A percentile compares a stretch with the other conserved stretches of the same genome.
Conservation (phyloP, 2,888 invertebrate genomes). For the Anarsia innoxiella region DNA sequence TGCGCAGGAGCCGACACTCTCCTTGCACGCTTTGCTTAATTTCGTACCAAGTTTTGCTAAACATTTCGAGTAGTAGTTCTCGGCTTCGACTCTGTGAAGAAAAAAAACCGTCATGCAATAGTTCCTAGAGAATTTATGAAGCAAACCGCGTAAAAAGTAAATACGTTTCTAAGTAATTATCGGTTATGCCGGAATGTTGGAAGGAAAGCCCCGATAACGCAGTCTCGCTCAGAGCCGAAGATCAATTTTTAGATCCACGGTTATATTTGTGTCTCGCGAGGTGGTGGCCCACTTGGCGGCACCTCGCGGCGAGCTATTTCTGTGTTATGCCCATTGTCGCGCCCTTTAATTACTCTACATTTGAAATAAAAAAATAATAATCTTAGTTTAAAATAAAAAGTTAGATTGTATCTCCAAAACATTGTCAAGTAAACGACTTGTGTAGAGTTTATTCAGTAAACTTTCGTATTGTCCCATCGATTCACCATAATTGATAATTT, state of each 20-base stretch:
- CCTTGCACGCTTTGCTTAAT: conserved; percentile 87
- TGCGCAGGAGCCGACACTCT: conserved; percentile 85
- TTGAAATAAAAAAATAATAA: too few relatives aligned
- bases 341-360: conserved; percentile 33
- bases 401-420: too few relatives aligned
- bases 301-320: conserved; percentile 52
- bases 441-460: too few relatives aligned
- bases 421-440: too few relatives aligned
- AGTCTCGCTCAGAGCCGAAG: conserved; percentile 33
- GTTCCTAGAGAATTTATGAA: too few relatives aligned
- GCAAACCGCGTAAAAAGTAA: too few relatives aligned
- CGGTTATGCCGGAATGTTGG: too few relatives aligned
- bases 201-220: too few relatives aligned
- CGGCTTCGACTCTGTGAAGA: conserved; percentile 86
- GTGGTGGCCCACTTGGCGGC: conserved; percentile 54
- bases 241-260: conserved; percentile 30
- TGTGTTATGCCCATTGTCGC: conserved; percentile 53
- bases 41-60: conserved; percentile 91
- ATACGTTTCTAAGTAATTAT: too few relatives aligned
- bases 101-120: too few relatives aligned
- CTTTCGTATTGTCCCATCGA: conserved; percentile 31
- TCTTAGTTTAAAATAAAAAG: too few relatives aligned
- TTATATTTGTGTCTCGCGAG: conserved; percentile 10
- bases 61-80: conserved; percentile 92
- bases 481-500: too few relatives aligned